These are phyloP conservation scores for Psilopsiagon aurifrons DNA, from an alignment of 2,113 vertebrate genomes.

Conservation along the genomic window DNA sequence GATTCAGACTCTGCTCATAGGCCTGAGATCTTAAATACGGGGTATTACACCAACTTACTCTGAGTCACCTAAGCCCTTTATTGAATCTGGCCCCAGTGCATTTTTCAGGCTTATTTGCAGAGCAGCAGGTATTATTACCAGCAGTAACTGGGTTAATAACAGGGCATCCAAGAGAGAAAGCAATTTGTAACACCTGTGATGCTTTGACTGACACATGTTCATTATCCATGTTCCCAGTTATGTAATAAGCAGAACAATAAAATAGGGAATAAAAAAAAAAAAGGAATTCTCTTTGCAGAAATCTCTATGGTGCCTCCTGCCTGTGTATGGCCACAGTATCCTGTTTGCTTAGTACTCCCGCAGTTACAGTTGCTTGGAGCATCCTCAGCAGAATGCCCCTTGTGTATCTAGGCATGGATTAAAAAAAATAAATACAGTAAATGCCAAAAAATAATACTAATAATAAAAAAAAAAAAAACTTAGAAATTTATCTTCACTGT, in stretches of 20 bases:
- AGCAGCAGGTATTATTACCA: constrained; percentile 45
- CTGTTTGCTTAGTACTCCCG: not conserved
- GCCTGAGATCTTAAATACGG: not conserved
- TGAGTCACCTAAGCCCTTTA: constrained; percentile 41
- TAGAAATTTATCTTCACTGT: not conserved
- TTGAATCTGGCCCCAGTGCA: constrained; percentile 30
- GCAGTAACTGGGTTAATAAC: constrained; percentile 63
- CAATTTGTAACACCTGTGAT: constrained; percentile 56
- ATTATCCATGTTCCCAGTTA: constrained; percentile 19
- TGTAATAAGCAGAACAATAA: constrained; percentile 28
- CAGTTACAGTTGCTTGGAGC: not conserved
- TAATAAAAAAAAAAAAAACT: not conserved
- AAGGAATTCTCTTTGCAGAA: not conserved
- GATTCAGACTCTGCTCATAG: constrained; percentile 27
- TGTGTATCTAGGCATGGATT: not conserved
- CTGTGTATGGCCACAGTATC: not conserved
- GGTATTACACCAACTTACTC: not conserved
- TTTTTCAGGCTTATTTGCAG: constrained; percentile 50
- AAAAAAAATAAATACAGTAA: not conserved
- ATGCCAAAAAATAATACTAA: not conserved
- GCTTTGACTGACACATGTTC: constrained; percentile 18
- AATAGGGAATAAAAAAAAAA: not conserved
- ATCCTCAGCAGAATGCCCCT: not conserved
- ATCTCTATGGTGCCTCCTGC: not conserved
- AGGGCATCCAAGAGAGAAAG: constrained; percentile 53